Evolutionary conservation across 2,797 vertebrate species (phyloP).

Genomic region (Anisognathus igniventris): DNA sequence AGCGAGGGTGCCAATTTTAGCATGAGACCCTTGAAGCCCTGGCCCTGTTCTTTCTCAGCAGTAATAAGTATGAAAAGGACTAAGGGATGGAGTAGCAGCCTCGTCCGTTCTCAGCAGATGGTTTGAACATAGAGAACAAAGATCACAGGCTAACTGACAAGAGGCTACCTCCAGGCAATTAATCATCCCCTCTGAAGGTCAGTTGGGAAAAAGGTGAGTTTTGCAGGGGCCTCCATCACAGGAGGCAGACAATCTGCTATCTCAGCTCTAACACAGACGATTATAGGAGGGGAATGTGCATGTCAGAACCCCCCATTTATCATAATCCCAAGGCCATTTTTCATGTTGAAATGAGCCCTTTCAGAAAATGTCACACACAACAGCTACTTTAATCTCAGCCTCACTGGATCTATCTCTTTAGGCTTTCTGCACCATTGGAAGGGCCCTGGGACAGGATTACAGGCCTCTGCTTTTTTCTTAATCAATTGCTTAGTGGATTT

Average conservation of each 20-base stretch:
- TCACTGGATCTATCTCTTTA: constrained; percentile 66
- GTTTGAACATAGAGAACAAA: constrained; percentile 79
- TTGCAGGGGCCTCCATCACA: constrained; percentile 72
- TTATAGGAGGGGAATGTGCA: constrained; percentile 76
- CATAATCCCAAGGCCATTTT: constrained; percentile 82
- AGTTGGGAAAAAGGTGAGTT: constrained; percentile 79
- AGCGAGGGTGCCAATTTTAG: constrained; percentile 45
- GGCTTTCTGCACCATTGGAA: constrained; percentile 25
- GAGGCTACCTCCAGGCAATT: constrained; percentile 83
- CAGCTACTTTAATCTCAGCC: constrained; percentile 83
- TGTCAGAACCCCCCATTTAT: constrained; percentile 84
- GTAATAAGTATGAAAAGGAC: constrained; percentile 71
- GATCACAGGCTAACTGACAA: constrained; percentile 88
- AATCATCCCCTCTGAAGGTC: constrained; percentile 86
- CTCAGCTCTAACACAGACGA: constrained; percentile 70
- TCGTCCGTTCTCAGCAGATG: constrained; percentile 82
- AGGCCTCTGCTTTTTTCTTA: constrained; percentile 59
- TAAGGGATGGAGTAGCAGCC: constrained; percentile 72
- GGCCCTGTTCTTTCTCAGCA: constrained; percentile 72
- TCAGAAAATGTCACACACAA: constrained; percentile 81
- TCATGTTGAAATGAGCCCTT: constrained; percentile 84
- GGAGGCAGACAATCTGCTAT: constrained; percentile 72
- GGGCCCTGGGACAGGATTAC: constrained; percentile 69
- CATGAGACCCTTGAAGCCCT: constrained; percentile 59
- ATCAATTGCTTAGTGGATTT: constrained; percentile 36